Conservation (phyloP, 2,888 invertebrate genomes). For the Cosmorhoe ocellata region DNA sequence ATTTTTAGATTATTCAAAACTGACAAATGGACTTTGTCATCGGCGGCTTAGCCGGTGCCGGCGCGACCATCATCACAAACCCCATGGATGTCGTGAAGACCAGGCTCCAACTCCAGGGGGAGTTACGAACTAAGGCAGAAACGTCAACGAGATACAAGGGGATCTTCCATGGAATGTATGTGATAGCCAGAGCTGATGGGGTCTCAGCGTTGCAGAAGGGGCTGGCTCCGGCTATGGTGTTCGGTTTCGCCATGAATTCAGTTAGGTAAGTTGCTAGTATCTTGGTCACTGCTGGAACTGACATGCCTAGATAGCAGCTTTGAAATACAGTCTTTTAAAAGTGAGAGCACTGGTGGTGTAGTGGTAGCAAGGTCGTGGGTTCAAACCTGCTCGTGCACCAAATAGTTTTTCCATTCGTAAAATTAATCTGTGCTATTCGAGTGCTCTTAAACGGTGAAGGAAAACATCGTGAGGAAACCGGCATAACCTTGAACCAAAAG, state of each 20-base stretch:
- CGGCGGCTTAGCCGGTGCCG: slow-evolving; percentile 87
- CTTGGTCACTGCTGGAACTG: too few species aligned
- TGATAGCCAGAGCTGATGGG: slow-evolving; percentile 89
- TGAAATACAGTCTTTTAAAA: too few species aligned
- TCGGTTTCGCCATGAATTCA: slow-evolving; percentile 86
- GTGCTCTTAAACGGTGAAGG: too few species aligned
- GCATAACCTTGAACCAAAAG: too few species aligned
- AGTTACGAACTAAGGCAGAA: slow-evolving; percentile 83
- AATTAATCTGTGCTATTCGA: too few species aligned
- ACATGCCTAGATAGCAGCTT: too few species aligned
- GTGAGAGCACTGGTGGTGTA: too few species aligned
- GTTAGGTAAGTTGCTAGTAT: slow-evolving; percentile 59
- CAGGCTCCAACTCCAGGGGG: slow-evolving; percentile 92
- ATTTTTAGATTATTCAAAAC: slow-evolving; percentile 3
- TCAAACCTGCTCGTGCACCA: too few species aligned
- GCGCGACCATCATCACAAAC: slow-evolving; percentile 91
- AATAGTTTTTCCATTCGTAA: too few species aligned
- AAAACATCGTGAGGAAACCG: too few species aligned
- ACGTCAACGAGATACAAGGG: slow-evolving; percentile 84
- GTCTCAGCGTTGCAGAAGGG: slow-evolving; percentile 88
- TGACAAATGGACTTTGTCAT: slow-evolving; percentile 85
- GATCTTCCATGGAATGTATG: slow-evolving; percentile 89
- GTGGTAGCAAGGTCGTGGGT: too few species aligned
- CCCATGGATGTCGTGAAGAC: slow-evolving; percentile 95
- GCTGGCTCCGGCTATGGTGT: slow-evolving; percentile 89